Evolutionary conservation across 2,113 vertebrate genomes (phyloP).

Genomic region (Cynoglossus semilaevis): DNA sequence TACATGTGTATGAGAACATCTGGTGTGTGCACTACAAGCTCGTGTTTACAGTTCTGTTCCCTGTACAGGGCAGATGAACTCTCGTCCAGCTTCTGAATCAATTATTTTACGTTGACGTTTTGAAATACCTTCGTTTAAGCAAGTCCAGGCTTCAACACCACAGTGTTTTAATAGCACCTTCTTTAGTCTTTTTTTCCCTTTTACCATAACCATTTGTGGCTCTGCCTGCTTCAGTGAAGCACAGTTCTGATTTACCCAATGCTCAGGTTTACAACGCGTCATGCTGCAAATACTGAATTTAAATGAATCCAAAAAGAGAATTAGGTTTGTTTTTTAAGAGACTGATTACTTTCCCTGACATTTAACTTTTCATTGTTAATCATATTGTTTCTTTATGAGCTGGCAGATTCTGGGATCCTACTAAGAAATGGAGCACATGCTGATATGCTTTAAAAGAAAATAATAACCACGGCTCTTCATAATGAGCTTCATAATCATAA

Average conservation of each 20-base stretch:
- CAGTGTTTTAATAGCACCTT: constrained; percentile 12
- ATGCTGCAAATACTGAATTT: not conserved
- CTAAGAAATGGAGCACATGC: not conserved
- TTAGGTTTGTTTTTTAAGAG: not conserved
- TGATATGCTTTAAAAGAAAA: not conserved
- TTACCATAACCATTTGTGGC: constrained; percentile 30
- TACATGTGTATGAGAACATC: no score
- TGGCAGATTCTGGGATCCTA: not conserved
- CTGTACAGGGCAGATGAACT: not conserved
- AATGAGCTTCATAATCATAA: not conserved
- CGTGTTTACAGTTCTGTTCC: not conserved
- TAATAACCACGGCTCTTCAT: not conserved
- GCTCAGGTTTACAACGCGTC: constrained; percentile 22
- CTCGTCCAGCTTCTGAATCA: not conserved
- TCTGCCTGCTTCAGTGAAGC: constrained; percentile 20
- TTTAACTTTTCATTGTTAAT: not conserved
- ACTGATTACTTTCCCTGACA: constrained; percentile 9
- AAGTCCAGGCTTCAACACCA: not conserved
- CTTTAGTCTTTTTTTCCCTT: constrained; percentile 12
- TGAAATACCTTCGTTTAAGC: not conserved
- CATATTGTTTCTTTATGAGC: not conserved
- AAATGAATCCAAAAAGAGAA: not conserved
- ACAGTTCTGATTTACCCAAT: constrained; percentile 22
- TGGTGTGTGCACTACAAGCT: not conserved
- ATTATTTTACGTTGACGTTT: constrained; percentile 2